phyloP scores from a whole-genome alignment of 2,113 vertebrate species.

The Sylvietta virens region DNA sequence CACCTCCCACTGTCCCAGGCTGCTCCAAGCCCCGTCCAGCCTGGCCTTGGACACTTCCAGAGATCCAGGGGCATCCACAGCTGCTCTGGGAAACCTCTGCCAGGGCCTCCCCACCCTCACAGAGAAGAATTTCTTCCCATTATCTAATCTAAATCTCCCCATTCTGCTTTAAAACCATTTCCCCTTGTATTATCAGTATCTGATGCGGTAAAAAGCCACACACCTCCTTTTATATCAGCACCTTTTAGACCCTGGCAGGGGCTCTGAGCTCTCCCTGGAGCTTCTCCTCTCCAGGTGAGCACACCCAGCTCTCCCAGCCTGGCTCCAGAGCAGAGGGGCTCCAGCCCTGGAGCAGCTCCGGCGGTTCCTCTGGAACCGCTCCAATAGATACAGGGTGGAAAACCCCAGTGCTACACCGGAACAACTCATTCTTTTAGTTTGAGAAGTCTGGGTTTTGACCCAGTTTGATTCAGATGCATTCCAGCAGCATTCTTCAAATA shows the following conservation, averaged over 20 bases:
- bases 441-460: no score
- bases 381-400: accelerated
- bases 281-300: not conserved
- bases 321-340: not conserved
- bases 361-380: accelerated
- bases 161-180: not conserved
- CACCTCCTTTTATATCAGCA: accelerated
- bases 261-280: not conserved
- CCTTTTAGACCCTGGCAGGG: accelerated
- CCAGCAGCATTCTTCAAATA: no score
- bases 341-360: accelerated
- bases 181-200: accelerated
- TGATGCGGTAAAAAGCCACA: no score
- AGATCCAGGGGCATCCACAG: not conserved
- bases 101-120: accelerated
- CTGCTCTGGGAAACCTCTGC: not conserved
- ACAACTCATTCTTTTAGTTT: accelerated
- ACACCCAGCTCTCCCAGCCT: not conserved
- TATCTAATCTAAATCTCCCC: accelerated
- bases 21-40: accelerated
- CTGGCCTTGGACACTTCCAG: not conserved
- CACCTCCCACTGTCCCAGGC: accelerated
- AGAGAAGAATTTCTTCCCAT: accelerated
- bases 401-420: accelerated
- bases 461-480: no score